Conservation (phyloP, 2,797 vertebrate species). For the Calcarius lapponicus region DNA sequence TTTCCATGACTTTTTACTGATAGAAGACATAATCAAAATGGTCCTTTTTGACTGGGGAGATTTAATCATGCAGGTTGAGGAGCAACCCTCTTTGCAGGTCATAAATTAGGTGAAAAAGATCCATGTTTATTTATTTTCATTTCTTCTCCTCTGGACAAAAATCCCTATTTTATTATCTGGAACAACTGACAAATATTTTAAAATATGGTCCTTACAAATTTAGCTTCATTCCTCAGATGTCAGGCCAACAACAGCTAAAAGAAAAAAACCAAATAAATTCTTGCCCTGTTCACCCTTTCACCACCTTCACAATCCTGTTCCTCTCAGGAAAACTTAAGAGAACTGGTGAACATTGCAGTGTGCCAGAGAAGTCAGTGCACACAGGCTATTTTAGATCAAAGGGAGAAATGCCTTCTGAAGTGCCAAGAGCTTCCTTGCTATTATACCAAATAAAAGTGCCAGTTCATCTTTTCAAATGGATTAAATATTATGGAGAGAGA, state of each 20-base stretch:
- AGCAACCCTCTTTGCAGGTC: conserved; percentile 26
- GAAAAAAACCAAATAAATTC: conserved; percentile 55
- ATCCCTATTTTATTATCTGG: conserved; percentile 34
- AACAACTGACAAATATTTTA: conserved; percentile 47
- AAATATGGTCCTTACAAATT: conserved; percentile 31
- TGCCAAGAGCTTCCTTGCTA: background rate
- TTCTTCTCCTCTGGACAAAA: conserved; percentile 32
- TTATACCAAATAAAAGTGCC: background rate
- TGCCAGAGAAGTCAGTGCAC: background rate
- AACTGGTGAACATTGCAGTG: background rate
- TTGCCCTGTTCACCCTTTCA: conserved; percentile 22
- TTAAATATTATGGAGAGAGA: background rate
- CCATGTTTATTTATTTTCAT: conserved; percentile 51
- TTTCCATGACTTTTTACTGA: conserved; percentile 21
- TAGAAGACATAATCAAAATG: conserved; percentile 7
- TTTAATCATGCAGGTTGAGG: conserved; percentile 2
- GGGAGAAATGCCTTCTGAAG: conserved; percentile 4
- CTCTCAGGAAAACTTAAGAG: conserved; percentile 41
- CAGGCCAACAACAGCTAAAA: conserved; percentile 41
- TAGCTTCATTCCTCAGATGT: conserved; percentile 29
- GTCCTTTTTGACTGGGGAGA: background rate
- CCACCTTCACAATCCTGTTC: conserved; percentile 6
- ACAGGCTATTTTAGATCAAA: conserved; percentile 42
- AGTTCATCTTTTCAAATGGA: background rate
- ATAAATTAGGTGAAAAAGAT: conserved; percentile 54